Conservation (phyloP, 2,113 vertebrate genomes). For the Myrmophylax atrothorax region DNA sequence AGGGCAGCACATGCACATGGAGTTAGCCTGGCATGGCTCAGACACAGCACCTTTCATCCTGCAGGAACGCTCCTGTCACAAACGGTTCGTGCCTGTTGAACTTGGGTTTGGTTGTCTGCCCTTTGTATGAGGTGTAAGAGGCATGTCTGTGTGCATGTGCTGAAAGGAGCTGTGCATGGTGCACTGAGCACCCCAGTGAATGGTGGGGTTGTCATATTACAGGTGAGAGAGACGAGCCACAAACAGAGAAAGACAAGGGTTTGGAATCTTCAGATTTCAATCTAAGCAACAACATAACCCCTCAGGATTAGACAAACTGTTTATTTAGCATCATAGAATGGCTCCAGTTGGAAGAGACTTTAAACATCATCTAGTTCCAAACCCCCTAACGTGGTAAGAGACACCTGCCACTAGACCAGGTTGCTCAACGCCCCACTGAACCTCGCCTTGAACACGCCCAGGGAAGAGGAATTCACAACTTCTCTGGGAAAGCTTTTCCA, state of each 20-base stretch:
- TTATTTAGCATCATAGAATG: not conserved
- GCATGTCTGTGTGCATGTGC: no score
- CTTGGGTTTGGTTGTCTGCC: rapidly evolving
- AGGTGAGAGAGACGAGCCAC: not conserved
- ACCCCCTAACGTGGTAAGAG: rapidly evolving
- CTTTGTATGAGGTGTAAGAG: not conserved
- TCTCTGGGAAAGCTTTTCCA: not conserved
- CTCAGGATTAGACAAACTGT: not conserved
- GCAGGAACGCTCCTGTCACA: not conserved
- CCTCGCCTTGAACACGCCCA: not conserved
- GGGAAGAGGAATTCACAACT: not conserved
- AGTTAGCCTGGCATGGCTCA: not conserved
- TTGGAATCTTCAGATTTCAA: not conserved
- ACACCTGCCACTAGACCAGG: not conserved
- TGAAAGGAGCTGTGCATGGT: not conserved
- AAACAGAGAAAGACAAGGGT: not conserved
- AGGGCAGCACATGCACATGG: rapidly evolving
- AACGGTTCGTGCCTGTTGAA: not conserved
- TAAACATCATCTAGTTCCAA: not conserved
- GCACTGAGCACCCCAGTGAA: not conserved
- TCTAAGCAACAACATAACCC: not conserved
- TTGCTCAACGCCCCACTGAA: not conserved
- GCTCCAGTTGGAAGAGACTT: not conserved
- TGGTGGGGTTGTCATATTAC: not conserved
- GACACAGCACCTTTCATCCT: not conserved